Evolutionary conservation across 2,797 vertebrate genomes (phyloP), one percentile per base, ranked within the genome.

Genomic region (Cercopithecus diana): DNA sequence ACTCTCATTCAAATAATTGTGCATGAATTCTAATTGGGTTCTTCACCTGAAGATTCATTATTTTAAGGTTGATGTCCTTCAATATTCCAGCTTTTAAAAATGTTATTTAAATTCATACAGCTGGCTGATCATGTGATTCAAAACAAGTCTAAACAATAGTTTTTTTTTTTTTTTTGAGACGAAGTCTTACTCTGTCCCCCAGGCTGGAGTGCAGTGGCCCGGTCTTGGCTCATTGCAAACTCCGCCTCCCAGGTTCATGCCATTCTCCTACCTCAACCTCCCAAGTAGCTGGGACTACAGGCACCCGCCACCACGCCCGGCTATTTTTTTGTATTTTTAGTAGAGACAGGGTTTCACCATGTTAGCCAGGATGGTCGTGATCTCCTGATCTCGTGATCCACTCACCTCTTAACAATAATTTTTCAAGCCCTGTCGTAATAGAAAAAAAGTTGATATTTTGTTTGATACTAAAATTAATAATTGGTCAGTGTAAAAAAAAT

Each of bases 21-120:
- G 58, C 75, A 67, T 76, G 12, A 45, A 79, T 92, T 96, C 39
- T 88, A 90, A 77, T 9, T 87, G 33, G 13, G 30, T 67, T 96
- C n/a, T 41, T 4, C 24, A 43, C 4, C 7, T 45, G 64, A 75
- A 70, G 28, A 85, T 45, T 90, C 30, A 84, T 92, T 90, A 88
- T 58, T 61, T 41, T 88, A 76, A 67, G 39, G 33, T 19, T 95
- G 41, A 57, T 86, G 26, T 72, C 83, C 80, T 52, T 94, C 45
- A 95, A 67, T 95, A 92, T 50, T n/a, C 45, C 61, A 93, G 4
- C 24, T 75, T 96, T 93, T 22, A 28, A 97, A 87, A 94, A 73
- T 92, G 28, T 33, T 94, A 28, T 92, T 75, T 64, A 97, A 90
- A 96, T 50, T 45, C 36, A 72, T 58, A 50, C 6, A 45, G 28